Conservation (phyloP, 2,888 invertebrate species). For the Endotricha flammealis region DNA sequence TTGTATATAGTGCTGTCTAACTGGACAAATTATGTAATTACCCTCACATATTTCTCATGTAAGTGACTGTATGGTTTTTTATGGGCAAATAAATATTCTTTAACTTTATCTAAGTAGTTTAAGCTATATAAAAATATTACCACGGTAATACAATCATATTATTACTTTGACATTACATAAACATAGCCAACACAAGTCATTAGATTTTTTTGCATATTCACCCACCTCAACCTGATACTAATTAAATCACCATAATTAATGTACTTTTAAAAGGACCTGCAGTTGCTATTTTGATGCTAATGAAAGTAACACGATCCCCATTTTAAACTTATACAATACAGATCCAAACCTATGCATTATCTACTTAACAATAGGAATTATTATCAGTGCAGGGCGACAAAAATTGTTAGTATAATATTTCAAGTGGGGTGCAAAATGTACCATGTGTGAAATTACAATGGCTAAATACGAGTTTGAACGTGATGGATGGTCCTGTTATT, state of each 20-base stretch:
- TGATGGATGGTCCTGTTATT: conserved; percentile 46
- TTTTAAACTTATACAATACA: conserved; percentile 60
- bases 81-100: too few relatives aligned
- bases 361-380: conserved; percentile 69
- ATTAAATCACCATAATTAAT: conserved; percentile 62
- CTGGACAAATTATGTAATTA: too few relatives aligned
- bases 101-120: too few relatives aligned
- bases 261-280: conserved; percentile 48
- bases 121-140: too few relatives aligned
- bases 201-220: too few relatives aligned
- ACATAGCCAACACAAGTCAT: too few relatives aligned
- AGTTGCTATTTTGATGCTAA: conserved; percentile 64
- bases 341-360: conserved; percentile 75
- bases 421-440: conserved; percentile 61
- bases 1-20: too few relatives aligned
- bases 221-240: too few relatives aligned
- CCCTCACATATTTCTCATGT: too few relatives aligned
- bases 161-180: too few relatives aligned
- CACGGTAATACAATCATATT: too few relatives aligned
- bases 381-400: conserved; percentile 54
- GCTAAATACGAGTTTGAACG: conserved; percentile 40
- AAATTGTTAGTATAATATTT: conserved; percentile 75
- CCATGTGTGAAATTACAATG: conserved; percentile 72
- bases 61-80: too few relatives aligned
- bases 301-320: conserved; percentile 68